Conservation (phyloP, 2,797 vertebrate genomes). For the Acanthurus tractus region DNA sequence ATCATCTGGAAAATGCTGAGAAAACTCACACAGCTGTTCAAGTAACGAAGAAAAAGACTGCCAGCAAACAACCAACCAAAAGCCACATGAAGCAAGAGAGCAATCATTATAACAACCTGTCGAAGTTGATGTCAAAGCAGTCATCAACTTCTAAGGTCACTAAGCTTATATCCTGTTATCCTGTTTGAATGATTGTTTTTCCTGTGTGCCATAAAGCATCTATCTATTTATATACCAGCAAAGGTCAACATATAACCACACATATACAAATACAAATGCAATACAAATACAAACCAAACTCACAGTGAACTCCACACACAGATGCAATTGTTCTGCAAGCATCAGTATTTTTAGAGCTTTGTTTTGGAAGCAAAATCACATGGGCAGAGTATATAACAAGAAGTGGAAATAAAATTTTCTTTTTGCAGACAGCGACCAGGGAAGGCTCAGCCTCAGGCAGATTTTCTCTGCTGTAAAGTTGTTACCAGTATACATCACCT, state of each 20-base stretch:
- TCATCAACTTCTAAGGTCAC: slow-evolving; percentile 55
- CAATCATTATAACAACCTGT: slow-evolving; percentile 67
- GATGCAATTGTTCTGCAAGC: too few species aligned
- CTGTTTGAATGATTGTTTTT: not conserved
- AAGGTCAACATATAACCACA: not conserved
- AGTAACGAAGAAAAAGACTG: slow-evolving; percentile 39
- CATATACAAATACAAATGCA: too few species aligned
- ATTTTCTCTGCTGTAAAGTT: slow-evolving; percentile 1
- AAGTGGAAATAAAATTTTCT: too few species aligned
- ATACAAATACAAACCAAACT: too few species aligned
- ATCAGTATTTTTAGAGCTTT: too few species aligned
- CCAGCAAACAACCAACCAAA: slow-evolving; percentile 67
- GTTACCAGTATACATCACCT: not conserved
- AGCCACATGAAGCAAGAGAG: slow-evolving; percentile 83
- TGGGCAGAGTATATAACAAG: too few species aligned
- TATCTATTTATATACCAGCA: too few species aligned
- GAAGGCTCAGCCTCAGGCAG: not conserved
- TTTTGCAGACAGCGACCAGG: too few species aligned
- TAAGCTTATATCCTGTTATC: slow-evolving; percentile 4
- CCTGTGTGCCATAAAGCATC: too few species aligned
- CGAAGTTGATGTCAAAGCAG: slow-evolving; percentile 48
- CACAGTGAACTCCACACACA: too few species aligned
- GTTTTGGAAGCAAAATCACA: too few species aligned
- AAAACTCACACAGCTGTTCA: slow-evolving; percentile 21
- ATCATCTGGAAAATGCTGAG: slow-evolving; percentile 42